Conservation (phyloP, 2,888 invertebrate genomes). For the Leptogaster cylindrica region DNA sequence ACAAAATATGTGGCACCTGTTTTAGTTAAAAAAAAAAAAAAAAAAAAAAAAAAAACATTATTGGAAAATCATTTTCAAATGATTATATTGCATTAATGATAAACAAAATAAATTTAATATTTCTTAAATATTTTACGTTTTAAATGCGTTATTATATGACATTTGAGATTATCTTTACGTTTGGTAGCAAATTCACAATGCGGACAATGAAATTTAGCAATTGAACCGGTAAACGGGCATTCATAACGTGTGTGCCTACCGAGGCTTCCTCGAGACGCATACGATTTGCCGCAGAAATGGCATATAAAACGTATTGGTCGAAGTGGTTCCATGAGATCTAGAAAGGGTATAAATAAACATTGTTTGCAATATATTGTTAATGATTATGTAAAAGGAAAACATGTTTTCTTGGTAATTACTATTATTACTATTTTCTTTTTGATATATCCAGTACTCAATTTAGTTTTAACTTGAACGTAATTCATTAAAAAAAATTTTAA, state of each 20-base stretch:
- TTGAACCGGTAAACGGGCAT: conserved; percentile 73
- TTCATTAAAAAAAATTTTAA: background rate
- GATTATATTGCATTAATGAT: conserved; percentile 23
- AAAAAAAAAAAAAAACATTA: too few species aligned
- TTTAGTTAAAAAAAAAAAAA: too few species aligned
- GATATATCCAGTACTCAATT: too few species aligned
- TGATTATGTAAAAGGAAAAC: too few species aligned
- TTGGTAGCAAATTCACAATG: conserved; percentile 74
- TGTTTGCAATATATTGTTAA: conserved; percentile 47
- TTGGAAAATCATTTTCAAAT: too few species aligned
- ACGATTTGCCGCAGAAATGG: conserved; percentile 51
- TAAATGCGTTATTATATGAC: conserved; percentile 69
- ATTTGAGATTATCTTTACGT: conserved; percentile 72
- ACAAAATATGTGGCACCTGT: too few species aligned
- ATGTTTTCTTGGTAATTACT: too few species aligned
- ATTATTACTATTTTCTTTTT: conserved; percentile 43
- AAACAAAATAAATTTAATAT: conserved; percentile 14
- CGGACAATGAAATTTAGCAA: conserved; percentile 73
- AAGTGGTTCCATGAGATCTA: conserved; percentile 45
- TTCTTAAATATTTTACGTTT: conserved; percentile 47
- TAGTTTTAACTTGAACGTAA: too few species aligned
- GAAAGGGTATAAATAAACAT: conserved; percentile 45
- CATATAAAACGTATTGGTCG: conserved; percentile 49
- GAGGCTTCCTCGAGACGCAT: conserved; percentile 63
- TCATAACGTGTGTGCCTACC: conserved; percentile 72